phyloP scores from a whole-genome alignment of 2,113 vertebrate species.

The Oryzias javanicus region DNA sequence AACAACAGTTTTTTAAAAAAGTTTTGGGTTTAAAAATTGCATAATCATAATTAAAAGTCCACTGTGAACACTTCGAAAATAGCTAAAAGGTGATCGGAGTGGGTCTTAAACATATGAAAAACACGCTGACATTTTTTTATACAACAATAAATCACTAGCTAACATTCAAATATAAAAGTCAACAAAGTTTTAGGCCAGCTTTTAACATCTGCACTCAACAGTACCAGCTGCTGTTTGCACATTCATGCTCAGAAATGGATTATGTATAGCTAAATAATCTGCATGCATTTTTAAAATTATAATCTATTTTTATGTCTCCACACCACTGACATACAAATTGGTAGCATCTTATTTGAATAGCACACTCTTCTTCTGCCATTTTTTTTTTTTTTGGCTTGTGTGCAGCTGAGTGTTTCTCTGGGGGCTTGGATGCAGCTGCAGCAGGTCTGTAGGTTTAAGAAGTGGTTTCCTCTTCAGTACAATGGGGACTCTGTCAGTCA shows the following conservation, averaged over 20 bases:
- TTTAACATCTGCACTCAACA: background rate
- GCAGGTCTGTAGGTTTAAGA: conserved; percentile 45
- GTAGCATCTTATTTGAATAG: conserved; percentile 6
- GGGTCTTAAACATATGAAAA: no score
- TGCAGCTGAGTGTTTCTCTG: conserved; percentile 29
- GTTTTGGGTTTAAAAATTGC: no score
- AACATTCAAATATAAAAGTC: background rate
- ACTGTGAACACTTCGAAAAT: no score
- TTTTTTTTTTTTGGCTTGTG: conserved; percentile 7
- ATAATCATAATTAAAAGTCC: no score
- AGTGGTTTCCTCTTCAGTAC: conserved; percentile 70
- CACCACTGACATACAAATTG: background rate
- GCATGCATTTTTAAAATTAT: background rate
- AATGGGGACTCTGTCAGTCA: conserved; percentile 70
- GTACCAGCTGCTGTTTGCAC: background rate
- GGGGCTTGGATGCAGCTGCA: conserved; percentile 58
- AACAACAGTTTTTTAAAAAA: no score
- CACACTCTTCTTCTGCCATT: conserved; percentile 22
- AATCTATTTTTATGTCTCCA: background rate
- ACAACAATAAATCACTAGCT: background rate
- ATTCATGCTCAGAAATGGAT: background rate
- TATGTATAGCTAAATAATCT: background rate
- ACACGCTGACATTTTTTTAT: no score
- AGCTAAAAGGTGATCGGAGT: no score
- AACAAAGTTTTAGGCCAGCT: background rate